phyloP scores from a whole-genome alignment of 2,888 invertebrate genomes.

The Neelides folsomi region DNA sequence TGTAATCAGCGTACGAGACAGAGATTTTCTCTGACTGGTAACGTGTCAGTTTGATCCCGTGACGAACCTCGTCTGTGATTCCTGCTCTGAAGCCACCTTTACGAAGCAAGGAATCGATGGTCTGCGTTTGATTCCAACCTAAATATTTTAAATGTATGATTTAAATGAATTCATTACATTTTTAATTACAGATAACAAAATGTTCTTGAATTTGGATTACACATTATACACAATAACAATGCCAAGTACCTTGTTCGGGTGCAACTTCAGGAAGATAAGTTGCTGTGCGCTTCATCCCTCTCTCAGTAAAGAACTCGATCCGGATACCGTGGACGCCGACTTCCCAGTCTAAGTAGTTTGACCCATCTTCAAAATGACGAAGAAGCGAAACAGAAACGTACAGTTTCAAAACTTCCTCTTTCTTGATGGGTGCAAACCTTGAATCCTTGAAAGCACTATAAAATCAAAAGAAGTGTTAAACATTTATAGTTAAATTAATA shows the following conservation, averaged over 20 bases:
- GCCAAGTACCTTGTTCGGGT: constrained; percentile 73
- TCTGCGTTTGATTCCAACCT: constrained; percentile 99
- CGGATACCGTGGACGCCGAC: constrained; percentile 93
- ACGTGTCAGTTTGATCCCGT: constrained; percentile 82
- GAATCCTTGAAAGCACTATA: constrained; percentile 91
- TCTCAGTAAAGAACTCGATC: constrained; percentile 90
- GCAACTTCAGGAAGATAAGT: constrained; percentile 98
- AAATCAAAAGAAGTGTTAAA: constrained; percentile 1
- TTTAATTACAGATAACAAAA: too few species aligned
- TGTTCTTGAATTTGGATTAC: too few species aligned
- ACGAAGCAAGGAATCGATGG: constrained; percentile 89
- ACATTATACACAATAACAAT: too few species aligned
- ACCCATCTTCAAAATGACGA: constrained; percentile 89
- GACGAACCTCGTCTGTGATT: constrained; percentile 74
- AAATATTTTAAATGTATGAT: constrained; percentile 34
- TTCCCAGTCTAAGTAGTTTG: constrained; percentile 93
- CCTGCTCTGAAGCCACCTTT: constrained; percentile 92
- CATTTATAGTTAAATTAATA: neutral
- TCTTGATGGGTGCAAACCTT: constrained; percentile 84
- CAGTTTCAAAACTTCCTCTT: constrained; percentile 82
- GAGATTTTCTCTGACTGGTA: constrained; percentile 94
- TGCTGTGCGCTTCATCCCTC: constrained; percentile 85
- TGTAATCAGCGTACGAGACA: constrained; percentile 51
- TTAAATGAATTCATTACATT: neutral
- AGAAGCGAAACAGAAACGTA: constrained; percentile 93